Conservation (phyloP, 64 coral and sea anemone species). For the Porites lutea region DNA sequence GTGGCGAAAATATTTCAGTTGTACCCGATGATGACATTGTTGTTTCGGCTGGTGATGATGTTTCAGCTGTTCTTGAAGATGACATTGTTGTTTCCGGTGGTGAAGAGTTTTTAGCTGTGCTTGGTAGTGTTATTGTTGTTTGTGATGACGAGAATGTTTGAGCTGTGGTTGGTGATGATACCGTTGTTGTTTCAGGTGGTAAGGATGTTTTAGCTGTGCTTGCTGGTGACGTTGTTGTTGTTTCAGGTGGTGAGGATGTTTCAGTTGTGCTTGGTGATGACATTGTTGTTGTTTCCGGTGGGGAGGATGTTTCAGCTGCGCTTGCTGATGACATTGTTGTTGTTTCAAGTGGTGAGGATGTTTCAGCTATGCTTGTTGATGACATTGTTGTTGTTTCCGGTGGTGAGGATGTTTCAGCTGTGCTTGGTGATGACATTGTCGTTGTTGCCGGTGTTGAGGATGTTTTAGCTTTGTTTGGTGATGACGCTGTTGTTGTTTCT, state of each 20-base stretch:
- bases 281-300: constrained; percentile 1
- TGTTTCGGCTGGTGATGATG: background rate
- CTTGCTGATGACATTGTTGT: too few relatives aligned
- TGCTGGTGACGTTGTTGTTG: background rate
- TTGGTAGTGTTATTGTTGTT: constrained; percentile 17
- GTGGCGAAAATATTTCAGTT: background rate
- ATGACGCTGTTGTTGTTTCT: background rate
- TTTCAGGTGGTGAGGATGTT: background rate
- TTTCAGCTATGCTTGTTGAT: background rate
- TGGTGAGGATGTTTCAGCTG: background rate
- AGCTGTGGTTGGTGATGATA: too few relatives aligned
- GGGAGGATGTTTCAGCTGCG: too few relatives aligned
- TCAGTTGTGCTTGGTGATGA: background rate
- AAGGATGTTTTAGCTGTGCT: background rate
- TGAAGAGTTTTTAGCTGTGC: too few relatives aligned
- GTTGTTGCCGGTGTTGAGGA: background rate
- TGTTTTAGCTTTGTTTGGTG: too few relatives aligned
- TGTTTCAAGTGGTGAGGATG: background rate
- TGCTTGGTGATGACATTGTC: background rate
- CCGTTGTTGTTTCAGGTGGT: background rate
- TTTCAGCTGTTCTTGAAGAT: background rate
- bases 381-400: background rate
- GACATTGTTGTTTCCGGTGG: background rate
- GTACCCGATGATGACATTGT: background rate
- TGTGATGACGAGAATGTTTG: constrained; percentile 34